phyloP scores from a whole-genome alignment of 2,797 vertebrate species.

The Rhabdomys pumilio region DNA sequence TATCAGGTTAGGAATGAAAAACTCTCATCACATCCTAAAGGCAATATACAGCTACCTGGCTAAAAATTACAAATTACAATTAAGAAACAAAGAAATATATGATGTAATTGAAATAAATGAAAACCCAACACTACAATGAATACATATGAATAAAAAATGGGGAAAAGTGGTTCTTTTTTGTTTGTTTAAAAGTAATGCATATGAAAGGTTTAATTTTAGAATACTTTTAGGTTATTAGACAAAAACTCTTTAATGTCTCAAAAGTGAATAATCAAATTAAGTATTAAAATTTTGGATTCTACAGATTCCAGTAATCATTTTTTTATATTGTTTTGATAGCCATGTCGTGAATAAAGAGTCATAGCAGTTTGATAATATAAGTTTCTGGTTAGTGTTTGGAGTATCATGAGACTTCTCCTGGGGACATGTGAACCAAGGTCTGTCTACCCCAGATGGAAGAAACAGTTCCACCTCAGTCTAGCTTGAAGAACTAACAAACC shows the following conservation, averaged over 20 bases:
- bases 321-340: slow-evolving; percentile 57
- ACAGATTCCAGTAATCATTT: slow-evolving; percentile 28
- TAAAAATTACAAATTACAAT: slow-evolving; percentile 46
- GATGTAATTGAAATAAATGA: background rate
- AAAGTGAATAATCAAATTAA: background rate
- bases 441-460: background rate
- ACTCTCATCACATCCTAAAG: slow-evolving; percentile 9
- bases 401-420: slow-evolving; percentile 37
- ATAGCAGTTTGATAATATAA: slow-evolving; percentile 16
- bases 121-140: background rate
- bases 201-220: slow-evolving; percentile 9
- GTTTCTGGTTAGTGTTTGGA: slow-evolving; percentile 2
- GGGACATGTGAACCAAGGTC: background rate
- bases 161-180: background rate
- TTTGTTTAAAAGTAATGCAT: background rate
- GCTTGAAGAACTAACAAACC: background rate
- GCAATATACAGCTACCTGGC: background rate
- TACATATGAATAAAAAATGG: background rate
- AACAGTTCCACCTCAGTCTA: background rate
- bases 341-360: background rate
- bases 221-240: slow-evolving; percentile 28
- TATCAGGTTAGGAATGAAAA: slow-evolving; percentile 46
- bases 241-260: slow-evolving; percentile 57
- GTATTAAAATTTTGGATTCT: slow-evolving; percentile 41
- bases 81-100: slow-evolving; percentile 58